phyloP scores from a whole-genome alignment of 2,113 vertebrate genomes.

The Nyctibius bracteatus region DNA sequence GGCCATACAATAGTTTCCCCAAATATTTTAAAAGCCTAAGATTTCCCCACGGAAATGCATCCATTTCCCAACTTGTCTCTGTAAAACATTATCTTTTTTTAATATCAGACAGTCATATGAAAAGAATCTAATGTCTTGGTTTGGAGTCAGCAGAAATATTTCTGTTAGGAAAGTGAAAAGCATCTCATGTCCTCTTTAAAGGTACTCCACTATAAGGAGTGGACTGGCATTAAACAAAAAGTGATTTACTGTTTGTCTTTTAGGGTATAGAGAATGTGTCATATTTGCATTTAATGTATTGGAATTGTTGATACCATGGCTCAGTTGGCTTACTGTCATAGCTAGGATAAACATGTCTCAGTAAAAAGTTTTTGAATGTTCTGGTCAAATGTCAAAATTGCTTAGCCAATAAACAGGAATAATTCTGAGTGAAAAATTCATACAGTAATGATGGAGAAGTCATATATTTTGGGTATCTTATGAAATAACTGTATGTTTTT shows the following conservation, averaged over 20 bases:
- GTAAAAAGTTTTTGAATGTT: neutral
- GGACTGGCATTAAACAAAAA: neutral
- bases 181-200: neutral
- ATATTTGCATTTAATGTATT: neutral
- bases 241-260: neutral
- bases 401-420: neutral
- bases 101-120: neutral
- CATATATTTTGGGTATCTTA: neutral
- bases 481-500: neutral
- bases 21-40: neutral
- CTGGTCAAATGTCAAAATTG: neutral
- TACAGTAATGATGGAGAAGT: neutral
- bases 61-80: neutral
- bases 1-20: neutral
- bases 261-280: neutral
- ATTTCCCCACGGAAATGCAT: neutral
- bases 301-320: neutral
- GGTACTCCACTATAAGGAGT: neutral
- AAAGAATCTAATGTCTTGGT: neutral
- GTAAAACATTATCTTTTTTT: neutral
- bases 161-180: neutral
- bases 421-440: neutral
- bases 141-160: neutral
- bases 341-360: neutral
- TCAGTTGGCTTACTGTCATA: neutral